These are phyloP conservation scores for Brachycybe producta DNA, from an alignment of 2,888 invertebrate genomes.

Conservation along the genomic window DNA sequence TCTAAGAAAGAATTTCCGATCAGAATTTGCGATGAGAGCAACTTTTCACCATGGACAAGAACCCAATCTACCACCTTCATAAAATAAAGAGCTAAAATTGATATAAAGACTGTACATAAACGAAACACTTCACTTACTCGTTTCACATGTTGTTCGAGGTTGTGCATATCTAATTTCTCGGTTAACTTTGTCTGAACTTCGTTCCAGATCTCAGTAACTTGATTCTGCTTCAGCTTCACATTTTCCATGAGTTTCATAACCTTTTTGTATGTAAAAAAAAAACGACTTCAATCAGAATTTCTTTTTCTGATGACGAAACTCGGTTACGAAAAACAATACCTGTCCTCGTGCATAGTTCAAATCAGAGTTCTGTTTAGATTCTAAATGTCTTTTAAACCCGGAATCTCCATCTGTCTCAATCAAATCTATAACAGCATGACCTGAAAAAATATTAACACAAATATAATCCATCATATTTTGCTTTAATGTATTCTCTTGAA, in stretches of 20 bases:
- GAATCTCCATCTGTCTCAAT: conserved; percentile 38
- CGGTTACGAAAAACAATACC: not conserved
- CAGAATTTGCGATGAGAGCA: conserved; percentile 53
- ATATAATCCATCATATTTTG: too few relatives aligned
- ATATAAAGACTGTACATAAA: not conserved
- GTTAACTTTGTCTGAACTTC: not conserved
- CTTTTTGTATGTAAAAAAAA: conserved; percentile 1
- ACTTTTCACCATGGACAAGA: conserved; percentile 57
- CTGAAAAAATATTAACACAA: conserved; percentile 15
- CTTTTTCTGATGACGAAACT: not conserved
- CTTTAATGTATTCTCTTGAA: too few relatives aligned
- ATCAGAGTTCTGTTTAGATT: conserved; percentile 7
- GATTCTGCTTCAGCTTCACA: not conserved
- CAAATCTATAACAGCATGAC: conserved; percentile 42
- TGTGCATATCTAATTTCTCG: conserved; percentile 10
- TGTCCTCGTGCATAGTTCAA: conserved; percentile 3
- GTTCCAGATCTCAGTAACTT: conserved; percentile 7
- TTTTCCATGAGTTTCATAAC: not conserved
- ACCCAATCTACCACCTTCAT: conserved; percentile 65
- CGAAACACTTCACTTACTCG: not conserved
- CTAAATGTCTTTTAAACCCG: conserved; percentile 20
- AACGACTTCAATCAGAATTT: not conserved
- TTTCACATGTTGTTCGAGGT: too few relatives aligned
- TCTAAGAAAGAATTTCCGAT: conserved; percentile 49
- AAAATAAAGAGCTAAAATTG: conserved; percentile 26